These are phyloP conservation scores for Salarias fasciatus DNA, from an alignment of 2,797 vertebrate genomes.

Conservation along the genomic window DNA sequence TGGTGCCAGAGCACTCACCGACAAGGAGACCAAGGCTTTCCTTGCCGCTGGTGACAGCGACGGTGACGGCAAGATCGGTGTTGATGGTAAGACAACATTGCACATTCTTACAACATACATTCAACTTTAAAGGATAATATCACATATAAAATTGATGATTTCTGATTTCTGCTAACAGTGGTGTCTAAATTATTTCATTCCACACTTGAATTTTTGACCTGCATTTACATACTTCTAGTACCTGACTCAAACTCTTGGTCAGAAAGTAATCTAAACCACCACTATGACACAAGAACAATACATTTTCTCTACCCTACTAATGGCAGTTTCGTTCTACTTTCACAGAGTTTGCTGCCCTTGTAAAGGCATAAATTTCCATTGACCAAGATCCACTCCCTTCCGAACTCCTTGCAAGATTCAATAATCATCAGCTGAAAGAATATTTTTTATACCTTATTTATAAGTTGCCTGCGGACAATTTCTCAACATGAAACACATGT, in stretches of 20 bases:
- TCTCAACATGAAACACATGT: constrained; percentile 78
- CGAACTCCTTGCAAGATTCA: constrained; percentile 75
- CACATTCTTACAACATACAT: not conserved
- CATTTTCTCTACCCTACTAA: constrained; percentile 55
- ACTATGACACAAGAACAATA: constrained; percentile 6
- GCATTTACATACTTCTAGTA: not conserved
- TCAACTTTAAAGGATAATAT: constrained; percentile 1
- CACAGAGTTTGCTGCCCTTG: constrained; percentile 84
- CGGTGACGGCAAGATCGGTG: constrained; percentile 86
- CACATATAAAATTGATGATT: not conserved
- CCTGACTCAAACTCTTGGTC: constrained; percentile 12
- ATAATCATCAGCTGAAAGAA: constrained; percentile 82
- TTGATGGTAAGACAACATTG: constrained; percentile 74
- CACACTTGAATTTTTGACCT: not conserved
- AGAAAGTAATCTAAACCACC: constrained; percentile 6
- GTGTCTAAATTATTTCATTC: not conserved
- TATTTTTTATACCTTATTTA: constrained; percentile 89
- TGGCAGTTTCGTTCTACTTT: constrained; percentile 67
- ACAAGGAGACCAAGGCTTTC: constrained; percentile 82
- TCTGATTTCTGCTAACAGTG: not conserved
- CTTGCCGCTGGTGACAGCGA: constrained; percentile 82
- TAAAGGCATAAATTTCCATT: constrained; percentile 84
- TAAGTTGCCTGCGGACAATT: constrained; percentile 81
- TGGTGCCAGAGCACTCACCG: constrained; percentile 82
- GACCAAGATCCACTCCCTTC: constrained; percentile 80